Percentiles rank a stretch among this genome's conserved stretches.
Evolutionary conservation across 2,113 vertebrate genomes (phyloP).

Genomic region (Dasyprocta punctata): DNA sequence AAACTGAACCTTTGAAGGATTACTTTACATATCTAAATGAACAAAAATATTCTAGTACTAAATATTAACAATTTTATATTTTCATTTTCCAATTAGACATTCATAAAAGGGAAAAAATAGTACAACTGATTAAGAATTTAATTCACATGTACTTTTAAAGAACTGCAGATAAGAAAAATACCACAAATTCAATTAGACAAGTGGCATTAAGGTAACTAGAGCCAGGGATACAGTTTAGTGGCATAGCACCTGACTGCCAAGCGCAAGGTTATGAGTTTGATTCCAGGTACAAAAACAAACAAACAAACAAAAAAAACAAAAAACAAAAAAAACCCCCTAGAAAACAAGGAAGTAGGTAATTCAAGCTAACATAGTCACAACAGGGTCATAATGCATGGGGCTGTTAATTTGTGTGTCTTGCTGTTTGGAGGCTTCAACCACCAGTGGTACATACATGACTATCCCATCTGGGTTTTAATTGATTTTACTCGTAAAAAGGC

Average conservation of each 20-base stretch:
- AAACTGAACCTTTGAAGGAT: neutral
- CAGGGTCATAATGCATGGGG: neutral
- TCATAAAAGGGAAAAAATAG: neutral
- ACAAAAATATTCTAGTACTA: constrained; percentile 20
- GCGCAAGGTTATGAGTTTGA: too few species aligned
- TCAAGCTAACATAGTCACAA: neutral
- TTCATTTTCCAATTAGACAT: constrained; percentile 58
- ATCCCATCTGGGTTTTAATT: neutral
- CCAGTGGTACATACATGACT: neutral
- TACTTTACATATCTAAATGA: constrained; percentile 16
- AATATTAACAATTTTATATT: neutral
- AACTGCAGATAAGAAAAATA: neutral
- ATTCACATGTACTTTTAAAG: constrained; percentile 35
- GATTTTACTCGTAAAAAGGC: neutral
- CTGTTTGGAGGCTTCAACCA: neutral
- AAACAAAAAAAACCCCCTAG: too few species aligned
- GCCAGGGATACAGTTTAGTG: too few species aligned
- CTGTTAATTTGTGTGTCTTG: neutral
- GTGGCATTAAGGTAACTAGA: constrained; percentile 37
- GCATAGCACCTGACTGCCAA: too few species aligned
- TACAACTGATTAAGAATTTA: constrained; percentile 13
- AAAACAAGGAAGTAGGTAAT: constrained; percentile 41
- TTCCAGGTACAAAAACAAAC: too few species aligned
- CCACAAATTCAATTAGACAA: constrained; percentile 15
- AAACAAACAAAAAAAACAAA: too few species aligned